Percentiles rank a stretch among this genome's conserved stretches.
Evolutionary conservation across 2,113 vertebrate species (phyloP).

Genomic region (Ictidomys tridecemlineatus): DNA sequence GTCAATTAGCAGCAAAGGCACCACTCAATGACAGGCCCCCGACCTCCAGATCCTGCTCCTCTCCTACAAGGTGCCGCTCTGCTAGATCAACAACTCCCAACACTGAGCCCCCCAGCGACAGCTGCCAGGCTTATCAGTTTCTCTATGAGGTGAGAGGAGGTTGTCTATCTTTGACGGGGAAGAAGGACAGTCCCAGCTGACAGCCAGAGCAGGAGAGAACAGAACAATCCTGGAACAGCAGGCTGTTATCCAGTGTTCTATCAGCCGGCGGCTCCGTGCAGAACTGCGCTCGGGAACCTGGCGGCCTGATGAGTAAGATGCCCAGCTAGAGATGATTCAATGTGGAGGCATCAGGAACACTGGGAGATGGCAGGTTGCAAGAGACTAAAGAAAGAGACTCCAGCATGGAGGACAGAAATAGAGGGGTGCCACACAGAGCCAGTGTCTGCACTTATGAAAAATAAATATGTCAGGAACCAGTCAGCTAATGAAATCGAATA

Average conservation of each 20-base stretch:
- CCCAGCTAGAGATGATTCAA: neutral
- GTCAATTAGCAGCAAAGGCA: neutral
- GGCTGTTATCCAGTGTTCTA: neutral
- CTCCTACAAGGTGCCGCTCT: neutral
- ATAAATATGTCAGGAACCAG: neutral
- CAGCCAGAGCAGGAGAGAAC: neutral
- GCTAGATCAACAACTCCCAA: neutral
- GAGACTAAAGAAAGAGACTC: neutral
- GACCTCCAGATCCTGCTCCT: neutral
- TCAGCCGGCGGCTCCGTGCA: neutral
- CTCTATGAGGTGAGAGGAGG: neutral
- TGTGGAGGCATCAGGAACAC: neutral
- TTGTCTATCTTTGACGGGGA: neutral
- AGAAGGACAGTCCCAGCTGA: neutral
- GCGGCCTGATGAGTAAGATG: neutral
- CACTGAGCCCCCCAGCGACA: neutral
- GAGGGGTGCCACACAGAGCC: neutral
- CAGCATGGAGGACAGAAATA: neutral
- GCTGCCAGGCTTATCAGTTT: neutral
- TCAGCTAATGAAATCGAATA: neutral
- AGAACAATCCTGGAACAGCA: neutral
- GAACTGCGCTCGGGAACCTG: neutral
- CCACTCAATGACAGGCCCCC: neutral
- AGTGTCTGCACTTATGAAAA: neutral
- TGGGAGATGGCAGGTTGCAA: neutral